Evolutionary conservation across 2,888 invertebrate species (phyloP).

Genomic region (Rutpela maculata): DNA sequence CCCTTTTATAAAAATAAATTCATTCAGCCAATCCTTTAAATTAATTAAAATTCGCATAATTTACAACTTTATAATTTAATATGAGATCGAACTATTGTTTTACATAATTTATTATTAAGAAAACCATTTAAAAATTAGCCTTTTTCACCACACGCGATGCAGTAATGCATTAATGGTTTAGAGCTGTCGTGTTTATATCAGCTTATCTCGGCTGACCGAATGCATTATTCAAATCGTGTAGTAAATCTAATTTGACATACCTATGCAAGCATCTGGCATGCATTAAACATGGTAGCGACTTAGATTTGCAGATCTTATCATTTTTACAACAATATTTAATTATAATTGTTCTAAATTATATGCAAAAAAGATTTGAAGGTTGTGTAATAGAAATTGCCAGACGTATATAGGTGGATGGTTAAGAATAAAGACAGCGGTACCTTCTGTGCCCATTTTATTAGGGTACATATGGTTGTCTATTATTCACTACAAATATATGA

Average conservation of each 20-base stretch:
- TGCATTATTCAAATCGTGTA: conserved; percentile 18
- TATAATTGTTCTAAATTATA: background rate
- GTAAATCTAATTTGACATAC: conserved; percentile 7
- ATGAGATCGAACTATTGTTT: background rate
- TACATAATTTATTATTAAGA: background rate
- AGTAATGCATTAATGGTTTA: background rate
- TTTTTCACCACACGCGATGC: background rate
- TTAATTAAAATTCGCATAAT: conserved; percentile 1
- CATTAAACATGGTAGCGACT: background rate
- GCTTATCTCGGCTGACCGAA: background rate
- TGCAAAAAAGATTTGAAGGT: no score
- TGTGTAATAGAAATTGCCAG: no score
- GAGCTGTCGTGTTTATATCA: background rate
- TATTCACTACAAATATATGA: no score
- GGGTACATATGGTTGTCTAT: no score
- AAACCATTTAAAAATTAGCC: conserved; percentile 3
- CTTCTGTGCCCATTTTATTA: no score
- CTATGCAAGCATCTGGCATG: background rate
- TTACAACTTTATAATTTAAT: background rate
- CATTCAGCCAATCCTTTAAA: background rate
- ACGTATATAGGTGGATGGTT: no score
- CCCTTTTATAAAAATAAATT: conserved; percentile 1
- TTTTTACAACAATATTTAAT: background rate
- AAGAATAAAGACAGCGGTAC: no score
- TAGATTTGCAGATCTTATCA: background rate